phyloP scores from a whole-genome alignment of 2,888 invertebrate genomes.

The Scrobipalpa atriplicella region DNA sequence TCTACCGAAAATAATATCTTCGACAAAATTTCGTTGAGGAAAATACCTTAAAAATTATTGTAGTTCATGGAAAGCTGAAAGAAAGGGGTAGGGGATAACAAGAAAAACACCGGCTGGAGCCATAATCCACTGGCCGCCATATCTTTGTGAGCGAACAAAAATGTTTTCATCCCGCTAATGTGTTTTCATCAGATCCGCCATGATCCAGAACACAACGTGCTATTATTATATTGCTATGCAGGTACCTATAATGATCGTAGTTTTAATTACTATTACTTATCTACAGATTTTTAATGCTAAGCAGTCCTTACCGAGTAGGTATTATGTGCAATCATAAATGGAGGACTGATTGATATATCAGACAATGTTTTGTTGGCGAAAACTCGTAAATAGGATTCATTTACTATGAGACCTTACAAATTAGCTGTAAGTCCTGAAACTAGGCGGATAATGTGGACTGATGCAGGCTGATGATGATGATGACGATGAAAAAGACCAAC shows the following conservation, averaged over 20 bases:
- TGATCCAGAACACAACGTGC: background rate
- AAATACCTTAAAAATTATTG: background rate
- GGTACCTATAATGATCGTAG: background rate
- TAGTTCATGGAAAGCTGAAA: conserved; percentile 13
- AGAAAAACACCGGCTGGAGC: conserved; percentile 1
- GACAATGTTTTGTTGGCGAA: too few species aligned
- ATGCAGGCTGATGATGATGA: too few species aligned
- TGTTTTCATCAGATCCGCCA: conserved; percentile 22
- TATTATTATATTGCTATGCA: background rate
- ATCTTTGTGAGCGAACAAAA: conserved; percentile 26
- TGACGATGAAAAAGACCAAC: too few species aligned
- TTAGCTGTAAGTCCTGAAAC: too few species aligned
- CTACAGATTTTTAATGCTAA: too few species aligned
- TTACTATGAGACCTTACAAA: too few species aligned
- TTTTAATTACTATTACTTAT: background rate
- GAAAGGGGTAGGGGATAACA: conserved; percentile 3
- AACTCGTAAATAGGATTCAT: too few species aligned
- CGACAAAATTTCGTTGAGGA: background rate
- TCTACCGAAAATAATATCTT: too few species aligned
- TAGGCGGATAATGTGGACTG: too few species aligned
- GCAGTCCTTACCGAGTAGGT: too few species aligned
- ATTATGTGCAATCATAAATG: background rate
- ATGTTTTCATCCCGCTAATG: conserved; percentile 25
- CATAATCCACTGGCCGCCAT: background rate
- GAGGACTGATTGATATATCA: too few species aligned